Percentiles rank a stretch among this genome's conserved stretches.
phyloP scores from a whole-genome alignment of 2,888 invertebrate species.

The Platycheirus albimanus region DNA sequence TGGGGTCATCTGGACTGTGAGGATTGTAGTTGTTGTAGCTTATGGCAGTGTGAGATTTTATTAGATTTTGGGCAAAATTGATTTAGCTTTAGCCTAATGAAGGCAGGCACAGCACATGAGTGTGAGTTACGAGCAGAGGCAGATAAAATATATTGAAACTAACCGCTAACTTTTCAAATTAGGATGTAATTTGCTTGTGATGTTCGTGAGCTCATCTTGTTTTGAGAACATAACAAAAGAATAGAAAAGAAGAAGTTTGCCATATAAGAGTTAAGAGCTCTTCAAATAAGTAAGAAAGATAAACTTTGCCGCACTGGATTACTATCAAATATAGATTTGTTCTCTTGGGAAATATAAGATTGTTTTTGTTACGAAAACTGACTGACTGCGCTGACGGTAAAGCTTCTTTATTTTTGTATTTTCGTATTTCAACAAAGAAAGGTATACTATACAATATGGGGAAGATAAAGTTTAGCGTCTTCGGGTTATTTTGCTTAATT shows the following conservation, averaged over 20 bases:
- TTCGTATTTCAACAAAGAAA: too few relatives aligned
- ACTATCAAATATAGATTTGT: conserved; percentile 73
- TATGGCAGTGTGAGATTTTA: conserved; percentile 24
- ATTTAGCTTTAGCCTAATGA: conserved; percentile 59
- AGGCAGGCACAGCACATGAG: conserved; percentile 16
- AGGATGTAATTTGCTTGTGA: conserved; percentile 65
- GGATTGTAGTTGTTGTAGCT: background rate
- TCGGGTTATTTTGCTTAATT: conserved; percentile 54
- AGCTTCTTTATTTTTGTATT: conserved; percentile 4
- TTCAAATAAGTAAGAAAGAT: conserved; percentile 33
- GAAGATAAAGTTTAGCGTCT: conserved; percentile 48
- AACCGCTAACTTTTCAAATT: conserved; percentile 67
- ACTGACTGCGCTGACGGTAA: conserved; percentile 29
- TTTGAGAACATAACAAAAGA: background rate
- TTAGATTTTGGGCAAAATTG: conserved; percentile 51
- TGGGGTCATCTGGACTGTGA: background rate
- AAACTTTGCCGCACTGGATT: conserved; percentile 63
- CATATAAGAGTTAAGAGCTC: background rate
- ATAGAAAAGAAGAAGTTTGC: conserved; percentile 23
- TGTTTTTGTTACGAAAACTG: conserved; percentile 59
- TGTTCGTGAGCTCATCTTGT: conserved; percentile 61
- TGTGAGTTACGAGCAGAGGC: background rate
- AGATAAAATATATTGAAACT: conserved; percentile 37
- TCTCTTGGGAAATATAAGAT: conserved; percentile 61
- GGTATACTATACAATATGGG: background rate